Percentiles rank a stretch among this genome's conserved stretches.
phyloP scores from a whole-genome alignment of 2,888 invertebrate genomes.

The Horisme vitalbata region DNA sequence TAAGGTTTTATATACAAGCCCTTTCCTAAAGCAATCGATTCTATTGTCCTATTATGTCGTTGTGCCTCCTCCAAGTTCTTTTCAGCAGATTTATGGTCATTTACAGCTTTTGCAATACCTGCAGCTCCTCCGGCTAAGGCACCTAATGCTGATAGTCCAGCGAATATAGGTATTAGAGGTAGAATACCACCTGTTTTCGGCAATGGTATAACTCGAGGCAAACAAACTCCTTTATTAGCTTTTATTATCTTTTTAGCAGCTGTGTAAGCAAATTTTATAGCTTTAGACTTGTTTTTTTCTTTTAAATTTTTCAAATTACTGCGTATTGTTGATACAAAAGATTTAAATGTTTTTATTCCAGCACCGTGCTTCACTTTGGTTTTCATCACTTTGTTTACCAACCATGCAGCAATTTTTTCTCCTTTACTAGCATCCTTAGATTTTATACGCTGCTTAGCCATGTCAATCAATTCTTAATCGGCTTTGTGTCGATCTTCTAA shows the following conservation, averaged over 20 bases:
- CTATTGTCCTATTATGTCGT: background rate
- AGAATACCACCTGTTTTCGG: slow-evolving; percentile 10
- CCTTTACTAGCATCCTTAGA: too few relatives aligned
- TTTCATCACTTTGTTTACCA: too few relatives aligned
- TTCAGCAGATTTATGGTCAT: slow-evolving; percentile 4
- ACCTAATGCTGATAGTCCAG: background rate
- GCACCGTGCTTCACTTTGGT: too few relatives aligned
- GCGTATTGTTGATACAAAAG: too few relatives aligned
- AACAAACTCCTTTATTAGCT: background rate
- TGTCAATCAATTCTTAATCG: too few relatives aligned
- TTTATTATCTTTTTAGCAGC: background rate
- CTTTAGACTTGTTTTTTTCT: background rate
- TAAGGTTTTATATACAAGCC: slow-evolving; percentile 9
- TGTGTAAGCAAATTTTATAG: background rate
- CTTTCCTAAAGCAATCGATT: slow-evolving; percentile 2
- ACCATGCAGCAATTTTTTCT: too few relatives aligned
- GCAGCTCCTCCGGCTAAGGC: slow-evolving; percentile 6
- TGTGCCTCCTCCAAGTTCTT: background rate
- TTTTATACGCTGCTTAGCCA: too few relatives aligned
- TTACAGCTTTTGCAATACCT: slow-evolving; percentile 3
- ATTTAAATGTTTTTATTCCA: too few relatives aligned
- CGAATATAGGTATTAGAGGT: slow-evolving; percentile 5
- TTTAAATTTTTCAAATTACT: too few relatives aligned
- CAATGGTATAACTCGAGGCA: background rate
- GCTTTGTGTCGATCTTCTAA: too few relatives aligned